A percentile compares a stretch with the other conserved stretches of the same genome.
These are phyloP conservation scores for Hyperoodon ampullatus DNA, from an alignment of 2,113 vertebrate genomes.

Conservation along the genomic window DNA sequence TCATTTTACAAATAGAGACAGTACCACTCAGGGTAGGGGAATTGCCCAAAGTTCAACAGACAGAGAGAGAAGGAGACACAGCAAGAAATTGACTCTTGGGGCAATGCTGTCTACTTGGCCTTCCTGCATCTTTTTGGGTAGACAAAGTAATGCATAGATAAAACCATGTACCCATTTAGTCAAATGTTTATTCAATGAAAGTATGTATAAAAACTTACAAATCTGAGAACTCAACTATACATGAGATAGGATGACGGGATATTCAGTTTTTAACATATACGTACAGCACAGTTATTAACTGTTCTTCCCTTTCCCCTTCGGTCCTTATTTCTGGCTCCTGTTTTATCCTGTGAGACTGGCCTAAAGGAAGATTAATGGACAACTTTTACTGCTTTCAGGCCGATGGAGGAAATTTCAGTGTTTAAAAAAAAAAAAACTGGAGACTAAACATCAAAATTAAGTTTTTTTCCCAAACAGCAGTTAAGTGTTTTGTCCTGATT, in stretches of 20 bases:
- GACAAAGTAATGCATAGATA: neutral
- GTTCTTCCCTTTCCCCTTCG: conserved; percentile 63
- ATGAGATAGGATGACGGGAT: conserved; percentile 82
- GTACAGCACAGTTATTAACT: conserved; percentile 80
- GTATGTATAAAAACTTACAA: conserved; percentile 91
- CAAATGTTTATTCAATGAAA: conserved; percentile 89
- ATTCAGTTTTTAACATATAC: conserved; percentile 84
- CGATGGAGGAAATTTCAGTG: conserved; percentile 77
- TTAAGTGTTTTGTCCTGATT: conserved; percentile 70
- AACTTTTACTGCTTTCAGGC: conserved; percentile 70
- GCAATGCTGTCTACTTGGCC: neutral
- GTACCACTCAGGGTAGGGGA: neutral
- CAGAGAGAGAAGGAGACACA: accelerated
- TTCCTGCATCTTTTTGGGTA: neutral
- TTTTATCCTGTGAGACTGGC: conserved; percentile 66
- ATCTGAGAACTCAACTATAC: conserved; percentile 89
- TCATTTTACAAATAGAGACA: neutral
- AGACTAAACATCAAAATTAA: conserved; percentile 81
- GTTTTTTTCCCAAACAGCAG: conserved; percentile 65
- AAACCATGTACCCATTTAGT: conserved; percentile 81
- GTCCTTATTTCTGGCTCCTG: conserved; percentile 76
- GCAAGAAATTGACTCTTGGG: accelerated
- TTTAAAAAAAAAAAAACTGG: conserved; percentile 76
- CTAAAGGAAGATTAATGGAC: conserved; percentile 67
- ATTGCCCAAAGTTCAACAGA: neutral